These are phyloP conservation scores for Dryomyza anilis DNA, from an alignment of 2,888 invertebrate genomes.

Conservation along the genomic window DNA sequence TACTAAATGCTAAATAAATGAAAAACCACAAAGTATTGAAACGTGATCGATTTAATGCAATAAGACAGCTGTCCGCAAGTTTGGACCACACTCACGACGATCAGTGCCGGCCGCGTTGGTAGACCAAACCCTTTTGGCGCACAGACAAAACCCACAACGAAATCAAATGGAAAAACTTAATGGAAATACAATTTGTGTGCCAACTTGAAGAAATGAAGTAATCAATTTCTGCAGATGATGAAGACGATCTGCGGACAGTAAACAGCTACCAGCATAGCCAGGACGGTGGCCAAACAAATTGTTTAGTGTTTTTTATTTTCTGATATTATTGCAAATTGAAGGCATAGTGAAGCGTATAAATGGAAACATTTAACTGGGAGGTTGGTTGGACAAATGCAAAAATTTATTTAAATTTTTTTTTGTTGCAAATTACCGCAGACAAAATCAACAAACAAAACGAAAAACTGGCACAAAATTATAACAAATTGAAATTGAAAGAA, in stretches of 20 bases:
- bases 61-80: not conserved
- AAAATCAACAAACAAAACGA: not conserved
- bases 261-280: not conserved
- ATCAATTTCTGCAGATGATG: constrained; percentile 22
- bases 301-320: no score
- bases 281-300: not conserved
- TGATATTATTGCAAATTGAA: constrained; percentile 15
- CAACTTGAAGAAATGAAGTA: constrained; percentile 23
- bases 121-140: no score
- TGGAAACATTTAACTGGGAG: constrained; percentile 12
- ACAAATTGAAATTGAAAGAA: constrained; percentile 3
- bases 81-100: constrained; percentile 10
- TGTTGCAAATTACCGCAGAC: constrained; percentile 8
- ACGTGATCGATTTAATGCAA: constrained; percentile 41
- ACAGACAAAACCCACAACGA: not conserved
- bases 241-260: not conserved
- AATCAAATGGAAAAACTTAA: constrained; percentile 26
- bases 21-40: constrained; percentile 39
- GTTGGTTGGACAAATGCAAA: not conserved
- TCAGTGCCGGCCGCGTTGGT: not conserved
- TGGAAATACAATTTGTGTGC: constrained; percentile 20
- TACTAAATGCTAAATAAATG: constrained; percentile 18
- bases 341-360: constrained; percentile 14
- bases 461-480: not conserved
- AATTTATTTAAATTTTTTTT: constrained; percentile 10